Percentiles rank a stretch among this genome's conserved stretches.
Evolutionary conservation across 2,113 vertebrate genomes (phyloP).

Genomic region (Paratilapia polleni): DNA sequence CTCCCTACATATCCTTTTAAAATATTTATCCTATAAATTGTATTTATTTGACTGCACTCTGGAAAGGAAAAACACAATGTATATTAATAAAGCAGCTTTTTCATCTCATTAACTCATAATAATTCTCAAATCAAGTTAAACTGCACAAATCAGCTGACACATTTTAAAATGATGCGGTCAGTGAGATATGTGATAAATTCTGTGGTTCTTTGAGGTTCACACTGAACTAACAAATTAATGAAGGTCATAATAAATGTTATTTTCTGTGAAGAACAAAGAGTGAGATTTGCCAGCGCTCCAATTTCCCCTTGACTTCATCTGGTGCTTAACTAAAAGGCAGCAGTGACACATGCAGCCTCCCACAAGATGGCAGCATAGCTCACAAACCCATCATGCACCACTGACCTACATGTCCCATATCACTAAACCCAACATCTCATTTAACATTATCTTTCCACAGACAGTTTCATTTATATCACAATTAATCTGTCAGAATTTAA

Average conservation of each 20-base stretch:
- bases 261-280: not conserved
- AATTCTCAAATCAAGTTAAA: constrained; percentile 2
- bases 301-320: not conserved
- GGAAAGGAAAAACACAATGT: not conserved
- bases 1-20: not conserved
- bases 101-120: not conserved
- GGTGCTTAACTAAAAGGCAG: not conserved
- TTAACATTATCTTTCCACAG: constrained; percentile 20
- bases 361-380: constrained; percentile 57
- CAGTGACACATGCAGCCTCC: constrained; percentile 1
- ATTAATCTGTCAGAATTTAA: constrained; percentile 54
- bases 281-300: not conserved
- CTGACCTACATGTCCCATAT: constrained; percentile 44
- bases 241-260: not conserved
- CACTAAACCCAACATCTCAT: constrained; percentile 13
- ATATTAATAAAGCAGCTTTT: not conserved
- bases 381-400: not conserved
- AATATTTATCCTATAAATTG: not conserved
- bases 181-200: not conserved
- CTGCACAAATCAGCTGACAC: not conserved
- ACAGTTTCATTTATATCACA: constrained; percentile 54
- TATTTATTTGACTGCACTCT: not conserved
- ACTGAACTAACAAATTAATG: not conserved
- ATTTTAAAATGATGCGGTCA: not conserved
- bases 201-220: not conserved